Evolutionary conservation across 53 echinoderm and acorn worm genomes (phyloP).

Genomic region (Luidia sarsii): DNA sequence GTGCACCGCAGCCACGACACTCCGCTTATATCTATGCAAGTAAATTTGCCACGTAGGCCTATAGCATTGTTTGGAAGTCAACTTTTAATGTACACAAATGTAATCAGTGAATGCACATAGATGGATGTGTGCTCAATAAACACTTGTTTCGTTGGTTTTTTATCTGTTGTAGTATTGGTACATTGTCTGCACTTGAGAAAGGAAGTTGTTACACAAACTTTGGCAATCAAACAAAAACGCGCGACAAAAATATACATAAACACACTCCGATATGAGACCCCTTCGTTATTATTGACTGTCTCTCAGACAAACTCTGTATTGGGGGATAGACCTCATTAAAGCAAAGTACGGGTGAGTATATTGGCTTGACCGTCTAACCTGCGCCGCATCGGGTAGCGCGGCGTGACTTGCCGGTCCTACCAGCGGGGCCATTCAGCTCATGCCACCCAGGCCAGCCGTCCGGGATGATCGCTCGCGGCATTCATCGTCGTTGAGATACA

Average conservation of each 20-base stretch:
- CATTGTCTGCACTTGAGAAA: conserved; percentile 38
- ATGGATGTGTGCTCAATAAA: conserved; percentile 36
- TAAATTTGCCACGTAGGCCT: conserved; percentile 34
- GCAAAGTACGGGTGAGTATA: conserved; percentile 1
- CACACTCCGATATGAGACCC: conserved; percentile 8
- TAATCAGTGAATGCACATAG: conserved; percentile 48
- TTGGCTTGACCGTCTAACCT: not conserved
- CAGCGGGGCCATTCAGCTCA: too few relatives aligned
- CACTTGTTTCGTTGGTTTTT: conserved; percentile 36
- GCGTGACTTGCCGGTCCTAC: too few relatives aligned
- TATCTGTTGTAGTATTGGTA: not conserved
- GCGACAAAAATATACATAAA: conserved; percentile 19
- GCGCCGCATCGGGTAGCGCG: too few relatives aligned
- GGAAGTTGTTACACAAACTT: conserved; percentile 53
- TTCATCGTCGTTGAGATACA: too few relatives aligned
- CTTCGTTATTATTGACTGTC: conserved; percentile 17
- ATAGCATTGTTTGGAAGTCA: conserved; percentile 38
- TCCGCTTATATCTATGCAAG: conserved; percentile 34
- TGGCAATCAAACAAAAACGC: conserved; percentile 43
- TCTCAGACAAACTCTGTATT: conserved; percentile 3
- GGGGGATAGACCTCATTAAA: not conserved
- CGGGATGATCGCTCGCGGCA: too few relatives aligned
- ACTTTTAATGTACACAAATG: conserved; percentile 48
- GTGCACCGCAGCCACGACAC: conserved; percentile 5
- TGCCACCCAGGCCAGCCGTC: too few relatives aligned